These are phyloP conservation scores for Melanogrammus aeglefinus DNA, from an alignment of 2,797 vertebrate genomes.

Conservation along the genomic window DNA sequence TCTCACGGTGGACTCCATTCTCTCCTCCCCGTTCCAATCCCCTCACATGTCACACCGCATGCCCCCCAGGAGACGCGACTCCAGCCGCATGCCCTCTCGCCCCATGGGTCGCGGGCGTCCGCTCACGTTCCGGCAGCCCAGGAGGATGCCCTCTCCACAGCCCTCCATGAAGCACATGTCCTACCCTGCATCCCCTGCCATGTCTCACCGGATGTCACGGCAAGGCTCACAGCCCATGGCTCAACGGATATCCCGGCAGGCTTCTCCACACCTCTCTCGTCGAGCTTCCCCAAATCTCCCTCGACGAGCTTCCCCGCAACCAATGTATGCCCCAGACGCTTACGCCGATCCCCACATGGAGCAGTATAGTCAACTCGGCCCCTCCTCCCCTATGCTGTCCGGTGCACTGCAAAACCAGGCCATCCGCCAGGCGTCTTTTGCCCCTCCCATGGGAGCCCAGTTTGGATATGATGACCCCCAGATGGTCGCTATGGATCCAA, in stretches of 20 bases:
- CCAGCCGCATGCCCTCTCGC: slow-evolving; percentile 54
- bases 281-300: slow-evolving; percentile 32
- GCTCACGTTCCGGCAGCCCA: slow-evolving; percentile 60
- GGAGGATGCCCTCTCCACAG: slow-evolving; percentile 67
- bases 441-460: slow-evolving; percentile 34
- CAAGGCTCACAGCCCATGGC: slow-evolving; percentile 56
- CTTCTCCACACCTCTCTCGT: slow-evolving; percentile 41
- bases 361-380: slow-evolving; percentile 36
- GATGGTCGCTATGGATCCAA: slow-evolving; percentile 36
- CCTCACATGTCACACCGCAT: slow-evolving; percentile 60
- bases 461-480: slow-evolving; percentile 31
- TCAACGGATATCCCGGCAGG: slow-evolving; percentile 58
- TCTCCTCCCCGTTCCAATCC: slow-evolving; percentile 65
- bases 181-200: slow-evolving; percentile 43
- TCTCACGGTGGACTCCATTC: slow-evolving; percentile 63
- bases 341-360: slow-evolving; percentile 44
- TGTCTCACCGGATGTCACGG: slow-evolving; percentile 62
- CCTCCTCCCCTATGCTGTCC: slow-evolving; percentile 54
- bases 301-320: slow-evolving; percentile 32
- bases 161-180: slow-evolving; percentile 66
- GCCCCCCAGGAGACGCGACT: slow-evolving; percentile 57
- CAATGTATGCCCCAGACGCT: slow-evolving; percentile 26
- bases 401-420: slow-evolving; percentile 51
- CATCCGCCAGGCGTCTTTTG: slow-evolving; percentile 47
- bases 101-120: slow-evolving; percentile 73